Conservation (phyloP, 2,797 vertebrate species). For the Heteromormyrus szaboi region DNA sequence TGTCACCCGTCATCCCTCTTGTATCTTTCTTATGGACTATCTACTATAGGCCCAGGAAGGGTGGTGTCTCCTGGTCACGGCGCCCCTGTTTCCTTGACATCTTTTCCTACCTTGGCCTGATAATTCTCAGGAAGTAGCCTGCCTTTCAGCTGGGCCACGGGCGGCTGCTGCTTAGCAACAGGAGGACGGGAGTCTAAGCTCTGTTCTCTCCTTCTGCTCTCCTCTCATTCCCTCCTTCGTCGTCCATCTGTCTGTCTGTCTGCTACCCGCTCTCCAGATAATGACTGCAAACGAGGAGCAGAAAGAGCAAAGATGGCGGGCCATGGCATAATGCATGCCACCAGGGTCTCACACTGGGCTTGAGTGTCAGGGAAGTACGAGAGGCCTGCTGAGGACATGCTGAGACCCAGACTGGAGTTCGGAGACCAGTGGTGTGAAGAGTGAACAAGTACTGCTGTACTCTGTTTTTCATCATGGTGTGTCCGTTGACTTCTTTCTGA, state of each 20-base stretch:
- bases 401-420: not conserved
- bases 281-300: not conserved
- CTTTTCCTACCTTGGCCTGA: not conserved
- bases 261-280: not conserved
- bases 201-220: slow-evolving; percentile 19
- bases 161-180: slow-evolving; percentile 57
- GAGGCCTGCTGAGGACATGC: not conserved
- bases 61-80: not conserved
- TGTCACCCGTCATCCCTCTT: not conserved
- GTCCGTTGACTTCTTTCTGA: not conserved
- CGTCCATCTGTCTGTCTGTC: not conserved
- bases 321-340: not conserved
- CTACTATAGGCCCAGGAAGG: not conserved
- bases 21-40: not conserved
- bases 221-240: not conserved
- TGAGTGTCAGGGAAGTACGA: not conserved
- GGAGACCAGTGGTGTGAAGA: not conserved
- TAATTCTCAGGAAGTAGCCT: slow-evolving; percentile 34
- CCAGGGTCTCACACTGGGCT: not conserved
- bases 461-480: not conserved
- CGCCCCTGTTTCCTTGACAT: not conserved
- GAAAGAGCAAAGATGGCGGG: not conserved
- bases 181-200: slow-evolving; percentile 30
- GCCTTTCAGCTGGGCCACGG: slow-evolving; percentile 41
- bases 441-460: not conserved